phyloP scores from a whole-genome alignment of 2,113 vertebrate genomes.

The Muntiacus reevesi region DNA sequence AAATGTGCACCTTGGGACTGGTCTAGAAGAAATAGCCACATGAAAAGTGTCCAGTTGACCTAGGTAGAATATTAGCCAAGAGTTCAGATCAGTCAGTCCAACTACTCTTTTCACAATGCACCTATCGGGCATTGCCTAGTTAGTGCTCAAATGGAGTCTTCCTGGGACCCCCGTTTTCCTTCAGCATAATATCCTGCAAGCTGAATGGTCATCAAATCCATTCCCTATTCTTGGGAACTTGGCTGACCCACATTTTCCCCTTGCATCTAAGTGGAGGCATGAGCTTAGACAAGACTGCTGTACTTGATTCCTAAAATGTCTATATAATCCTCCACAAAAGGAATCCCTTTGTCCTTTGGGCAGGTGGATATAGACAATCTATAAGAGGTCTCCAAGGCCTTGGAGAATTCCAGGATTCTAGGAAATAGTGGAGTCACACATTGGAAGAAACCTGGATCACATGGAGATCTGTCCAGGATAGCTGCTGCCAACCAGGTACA shows the following conservation, averaged over 20 bases:
- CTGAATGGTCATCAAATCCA: not conserved
- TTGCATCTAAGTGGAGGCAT: not conserved
- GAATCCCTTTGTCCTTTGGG: not conserved
- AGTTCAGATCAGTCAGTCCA: not conserved
- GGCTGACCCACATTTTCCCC: not conserved
- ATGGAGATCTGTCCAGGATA: not conserved
- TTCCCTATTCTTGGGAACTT: not conserved
- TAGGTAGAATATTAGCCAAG: not conserved
- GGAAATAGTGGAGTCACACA: not conserved
- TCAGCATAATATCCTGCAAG: not conserved
- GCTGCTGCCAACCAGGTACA: not conserved
- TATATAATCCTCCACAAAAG: not conserved
- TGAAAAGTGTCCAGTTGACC: not conserved
- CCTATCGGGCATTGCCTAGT: not conserved
- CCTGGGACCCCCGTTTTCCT: not conserved
- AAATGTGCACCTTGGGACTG: not conserved
- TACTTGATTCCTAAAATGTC: slow-evolving; percentile 1
- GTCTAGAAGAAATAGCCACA: not conserved
- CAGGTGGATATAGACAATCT: not conserved
- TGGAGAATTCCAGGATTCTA: not conserved
- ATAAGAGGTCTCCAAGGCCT: not conserved
- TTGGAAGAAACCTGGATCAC: not conserved
- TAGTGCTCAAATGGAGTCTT: not conserved
- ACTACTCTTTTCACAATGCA: not conserved
- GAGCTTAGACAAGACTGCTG: not conserved